Percentiles rank a stretch among this genome's conserved stretches.
Conservation (phyloP, 2,113 vertebrate genomes). For the Noturus placidus region DNA sequence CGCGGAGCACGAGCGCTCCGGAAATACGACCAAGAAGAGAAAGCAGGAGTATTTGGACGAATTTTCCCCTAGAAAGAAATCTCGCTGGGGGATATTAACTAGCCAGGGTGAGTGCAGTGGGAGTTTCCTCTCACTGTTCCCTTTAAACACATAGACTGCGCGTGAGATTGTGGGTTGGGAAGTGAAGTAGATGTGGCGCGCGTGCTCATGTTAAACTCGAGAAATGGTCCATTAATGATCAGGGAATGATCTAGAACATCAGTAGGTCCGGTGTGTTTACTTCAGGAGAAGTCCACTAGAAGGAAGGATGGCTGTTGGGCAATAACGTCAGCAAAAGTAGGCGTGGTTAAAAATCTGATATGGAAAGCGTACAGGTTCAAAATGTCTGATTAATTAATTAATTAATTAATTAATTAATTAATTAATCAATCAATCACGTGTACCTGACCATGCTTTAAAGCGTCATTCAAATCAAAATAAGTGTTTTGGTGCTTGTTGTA, state of each 20-base stretch:
- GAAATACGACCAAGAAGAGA: conserved; percentile 67
- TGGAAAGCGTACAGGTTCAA: conserved; percentile 12
- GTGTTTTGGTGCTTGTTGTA: background rate
- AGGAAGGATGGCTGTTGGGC: background rate
- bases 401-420: no score
- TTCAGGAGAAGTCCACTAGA: background rate
- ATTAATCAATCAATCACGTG: background rate
- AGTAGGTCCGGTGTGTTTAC: background rate
- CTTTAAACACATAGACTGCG: background rate
- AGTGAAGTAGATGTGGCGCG: background rate
- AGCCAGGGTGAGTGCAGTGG: conserved; percentile 86
- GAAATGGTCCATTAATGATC: background rate
- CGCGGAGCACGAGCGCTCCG: conserved; percentile 59
- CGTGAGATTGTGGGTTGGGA: background rate
- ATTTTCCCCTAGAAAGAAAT: conserved; percentile 73
- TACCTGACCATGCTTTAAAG: background rate
- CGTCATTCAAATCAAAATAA: background rate
- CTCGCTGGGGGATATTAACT: conserved; percentile 90
- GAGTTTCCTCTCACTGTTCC: background rate
- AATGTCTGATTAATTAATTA: background rate
- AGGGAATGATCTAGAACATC: background rate
- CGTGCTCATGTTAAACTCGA: no score
- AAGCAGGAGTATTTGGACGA: conserved; percentile 65
- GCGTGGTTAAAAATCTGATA: background rate
- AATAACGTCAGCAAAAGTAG: background rate